phyloP scores from a whole-genome alignment of 2,888 invertebrate species.

The Eupithecia tripunctaria region DNA sequence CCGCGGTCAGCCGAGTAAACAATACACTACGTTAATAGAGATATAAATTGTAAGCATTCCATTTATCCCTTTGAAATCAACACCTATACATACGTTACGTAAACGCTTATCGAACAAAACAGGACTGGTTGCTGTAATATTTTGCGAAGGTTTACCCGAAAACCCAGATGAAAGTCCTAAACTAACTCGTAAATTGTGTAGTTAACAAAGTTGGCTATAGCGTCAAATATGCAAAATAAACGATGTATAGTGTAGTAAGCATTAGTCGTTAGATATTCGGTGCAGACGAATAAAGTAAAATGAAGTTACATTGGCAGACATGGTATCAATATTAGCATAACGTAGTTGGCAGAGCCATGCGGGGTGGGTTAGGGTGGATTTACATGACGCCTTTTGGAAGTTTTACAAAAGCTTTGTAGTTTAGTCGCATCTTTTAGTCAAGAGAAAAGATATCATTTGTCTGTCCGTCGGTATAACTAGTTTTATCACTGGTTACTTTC shows the following conservation, averaged over 20 bases:
- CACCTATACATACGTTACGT: conserved; percentile 63
- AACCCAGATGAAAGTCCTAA: conserved; percentile 63
- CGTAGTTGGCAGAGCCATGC: conserved; percentile 57
- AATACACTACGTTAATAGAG: conserved; percentile 81
- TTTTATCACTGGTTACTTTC: background rate
- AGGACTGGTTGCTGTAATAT: conserved; percentile 54
- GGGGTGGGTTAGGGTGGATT: conserved; percentile 34
- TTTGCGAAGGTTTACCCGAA: conserved; percentile 53
- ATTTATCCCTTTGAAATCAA: conserved; percentile 79
- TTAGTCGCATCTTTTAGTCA: background rate
- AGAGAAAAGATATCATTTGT: background rate
- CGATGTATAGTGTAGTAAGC: conserved; percentile 56
- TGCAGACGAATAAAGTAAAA: conserved; percentile 74
- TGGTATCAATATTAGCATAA: conserved; percentile 75
- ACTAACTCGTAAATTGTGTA: conserved; percentile 52
- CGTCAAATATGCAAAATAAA: conserved; percentile 64
- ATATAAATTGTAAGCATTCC: conserved; percentile 80
- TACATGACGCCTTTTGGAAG: conserved; percentile 16
- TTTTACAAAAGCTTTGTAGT: conserved; percentile 10
- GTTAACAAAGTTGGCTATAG: conserved; percentile 46
- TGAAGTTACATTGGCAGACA: conserved; percentile 61
- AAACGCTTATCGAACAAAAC: conserved; percentile 66
- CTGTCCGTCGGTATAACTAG: background rate
- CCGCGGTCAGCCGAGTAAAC: conserved; percentile 77
- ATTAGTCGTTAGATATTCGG: conserved; percentile 61